phyloP scores from a whole-genome alignment of 2,888 invertebrate genomes.

The Epinotia brunnichana region DNA sequence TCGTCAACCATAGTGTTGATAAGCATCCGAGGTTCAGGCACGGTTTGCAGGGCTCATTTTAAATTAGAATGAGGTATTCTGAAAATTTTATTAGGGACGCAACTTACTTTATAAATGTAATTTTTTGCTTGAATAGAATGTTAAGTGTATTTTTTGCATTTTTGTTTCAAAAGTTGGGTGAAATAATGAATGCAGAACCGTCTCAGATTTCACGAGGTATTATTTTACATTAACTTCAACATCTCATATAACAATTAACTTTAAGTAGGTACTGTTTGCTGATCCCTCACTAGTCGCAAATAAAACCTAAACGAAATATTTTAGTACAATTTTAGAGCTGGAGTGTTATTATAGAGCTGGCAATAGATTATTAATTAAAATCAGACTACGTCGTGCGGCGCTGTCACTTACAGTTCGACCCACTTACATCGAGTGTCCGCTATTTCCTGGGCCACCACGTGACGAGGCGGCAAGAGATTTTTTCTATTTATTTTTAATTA shows the following conservation, averaged over 20 bases:
- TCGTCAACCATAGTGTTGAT: conserved; percentile 63
- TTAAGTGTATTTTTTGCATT: background rate
- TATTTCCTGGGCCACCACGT: conserved; percentile 27
- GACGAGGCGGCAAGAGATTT: background rate
- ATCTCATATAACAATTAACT: too few relatives aligned
- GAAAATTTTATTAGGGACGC: conserved; percentile 4
- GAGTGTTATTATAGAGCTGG: conserved; percentile 40
- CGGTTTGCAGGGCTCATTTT: conserved; percentile 48
- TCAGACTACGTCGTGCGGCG: conserved; percentile 54
- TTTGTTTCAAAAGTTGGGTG: background rate
- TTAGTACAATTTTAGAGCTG: background rate
- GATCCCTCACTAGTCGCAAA: background rate
- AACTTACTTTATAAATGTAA: background rate
- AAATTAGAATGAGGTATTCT: conserved; percentile 31
- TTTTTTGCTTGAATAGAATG: background rate
- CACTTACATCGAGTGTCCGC: conserved; percentile 58
- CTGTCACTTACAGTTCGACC: conserved; percentile 67
- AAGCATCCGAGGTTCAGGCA: conserved; percentile 47
- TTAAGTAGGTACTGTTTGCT: background rate
- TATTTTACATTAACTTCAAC: too few relatives aligned
- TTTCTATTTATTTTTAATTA: conserved; percentile 16
- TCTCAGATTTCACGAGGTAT: too few relatives aligned
- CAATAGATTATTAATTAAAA: conserved; percentile 62
- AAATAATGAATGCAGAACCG: background rate
- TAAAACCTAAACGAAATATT: background rate